phyloP scores from a whole-genome alignment of 2,113 vertebrate genomes.

The Chlamydotis undulata region DNA sequence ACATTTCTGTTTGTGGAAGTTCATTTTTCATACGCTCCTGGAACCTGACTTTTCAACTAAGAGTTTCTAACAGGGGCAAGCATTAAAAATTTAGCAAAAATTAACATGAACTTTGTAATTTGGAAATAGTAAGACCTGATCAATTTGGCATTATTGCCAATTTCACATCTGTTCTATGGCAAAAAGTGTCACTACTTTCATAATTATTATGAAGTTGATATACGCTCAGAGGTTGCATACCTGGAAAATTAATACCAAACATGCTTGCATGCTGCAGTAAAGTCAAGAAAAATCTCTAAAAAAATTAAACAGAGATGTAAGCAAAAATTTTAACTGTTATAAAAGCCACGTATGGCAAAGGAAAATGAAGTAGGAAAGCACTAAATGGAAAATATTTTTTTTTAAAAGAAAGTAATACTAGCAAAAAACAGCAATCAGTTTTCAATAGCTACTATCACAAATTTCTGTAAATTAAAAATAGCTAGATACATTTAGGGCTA shows the following conservation, averaged over 20 bases:
- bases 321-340: neutral
- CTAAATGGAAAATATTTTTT: neutral
- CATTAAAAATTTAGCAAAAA: neutral
- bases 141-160: neutral
- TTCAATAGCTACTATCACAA: neutral
- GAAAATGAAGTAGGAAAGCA: neutral
- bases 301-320: neutral
- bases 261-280: neutral
- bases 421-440: neutral
- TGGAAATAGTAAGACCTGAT: neutral
- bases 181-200: neutral
- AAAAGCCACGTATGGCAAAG: neutral
- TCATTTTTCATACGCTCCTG: neutral
- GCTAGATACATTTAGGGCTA: neutral
- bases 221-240: neutral
- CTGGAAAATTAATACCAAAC: neutral
- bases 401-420: neutral
- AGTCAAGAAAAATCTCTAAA: neutral
- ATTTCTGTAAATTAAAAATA: neutral
- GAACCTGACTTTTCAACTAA: neutral
- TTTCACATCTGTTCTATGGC: neutral
- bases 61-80: neutral
- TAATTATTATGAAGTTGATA: neutral
- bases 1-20: neutral
- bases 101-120: neutral